Conservation (phyloP, 2,113 vertebrate species). For the Capra hircus region DNA sequence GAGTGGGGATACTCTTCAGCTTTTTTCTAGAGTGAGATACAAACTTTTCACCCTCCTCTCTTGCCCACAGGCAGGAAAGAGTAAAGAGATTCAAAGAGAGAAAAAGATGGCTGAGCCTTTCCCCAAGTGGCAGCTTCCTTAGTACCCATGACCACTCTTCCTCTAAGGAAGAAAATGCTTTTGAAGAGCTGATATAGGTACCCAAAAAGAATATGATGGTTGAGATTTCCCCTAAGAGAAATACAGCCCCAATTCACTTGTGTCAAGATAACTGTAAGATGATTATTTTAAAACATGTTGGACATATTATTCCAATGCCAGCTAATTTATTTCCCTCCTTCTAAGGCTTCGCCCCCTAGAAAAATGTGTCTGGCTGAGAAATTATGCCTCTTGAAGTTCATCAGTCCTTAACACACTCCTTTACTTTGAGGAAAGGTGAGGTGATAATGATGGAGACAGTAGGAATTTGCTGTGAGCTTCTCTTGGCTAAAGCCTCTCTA, state of each 20-base stretch:
- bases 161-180: constrained; percentile 9
- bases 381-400: neutral
- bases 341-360: neutral
- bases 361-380: constrained; percentile 1
- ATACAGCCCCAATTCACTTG: neutral
- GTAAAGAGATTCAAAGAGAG: neutral
- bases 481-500: neutral
- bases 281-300: neutral
- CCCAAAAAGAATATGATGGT: neutral
- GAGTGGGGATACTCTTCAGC: neutral
- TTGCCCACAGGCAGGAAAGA: neutral
- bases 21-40: neutral
- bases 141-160: neutral
- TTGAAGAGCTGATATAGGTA: neutral
- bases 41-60: neutral
- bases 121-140: neutral
- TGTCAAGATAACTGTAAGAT: neutral
- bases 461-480: neutral
- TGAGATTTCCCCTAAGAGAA: neutral
- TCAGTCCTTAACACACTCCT: neutral
- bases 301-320: neutral
- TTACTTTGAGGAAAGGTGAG: neutral
- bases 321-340: neutral
- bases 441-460: neutral
- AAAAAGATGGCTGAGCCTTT: neutral